Evolutionary conservation across 2,888 invertebrate genomes (phyloP), one percentile per base, ranked within the genome.

Genomic region (Phalangium opilio): DNA sequence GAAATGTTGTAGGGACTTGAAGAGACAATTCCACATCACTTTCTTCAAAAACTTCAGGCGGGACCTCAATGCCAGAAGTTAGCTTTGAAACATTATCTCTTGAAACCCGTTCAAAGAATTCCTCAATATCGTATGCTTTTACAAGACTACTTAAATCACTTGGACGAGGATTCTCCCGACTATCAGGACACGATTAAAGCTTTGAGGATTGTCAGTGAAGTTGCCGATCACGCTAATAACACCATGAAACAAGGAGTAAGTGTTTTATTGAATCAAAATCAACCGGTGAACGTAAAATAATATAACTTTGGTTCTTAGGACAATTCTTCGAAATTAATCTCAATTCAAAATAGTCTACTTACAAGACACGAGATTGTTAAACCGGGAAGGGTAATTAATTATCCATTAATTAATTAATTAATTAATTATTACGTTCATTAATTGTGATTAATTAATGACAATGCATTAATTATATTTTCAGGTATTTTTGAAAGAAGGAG

Each of bases 91-190:
- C 76, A 77, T 65, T 76, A 74, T 57, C 76, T 78, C 76, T 63
- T 78, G 49, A 77, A 77, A 62, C 78, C 78, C 0, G 74, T 78
- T 47, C 78, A 78, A 61, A 65, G 78, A 59, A 72, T 78, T 51
- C 76, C 77, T n/a, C 75, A 77, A 60, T 78, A 78, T 61, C 70
- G 73, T 55, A 63, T 78, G 3, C 64, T 78, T 8, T 64, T 78
- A 15, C 73, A 74, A 62, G 74, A 75, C 61, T 78, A 78, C 61
- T 61, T 73, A 44, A 71, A 70, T 56, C 69, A 73, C 56, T 67
- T 77, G 42, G 60, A 66, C 7, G 62, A 64, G 47, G 56, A 60
- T 3, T 53, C 57, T 18, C 64, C 68, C 3, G 78, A 78, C 60
- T 74, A 72, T 57, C 66, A 70, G 53, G 75, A 76, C 58, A 75